Conservation (phyloP, 2,113 vertebrate genomes). For the Murina feae region DNA sequence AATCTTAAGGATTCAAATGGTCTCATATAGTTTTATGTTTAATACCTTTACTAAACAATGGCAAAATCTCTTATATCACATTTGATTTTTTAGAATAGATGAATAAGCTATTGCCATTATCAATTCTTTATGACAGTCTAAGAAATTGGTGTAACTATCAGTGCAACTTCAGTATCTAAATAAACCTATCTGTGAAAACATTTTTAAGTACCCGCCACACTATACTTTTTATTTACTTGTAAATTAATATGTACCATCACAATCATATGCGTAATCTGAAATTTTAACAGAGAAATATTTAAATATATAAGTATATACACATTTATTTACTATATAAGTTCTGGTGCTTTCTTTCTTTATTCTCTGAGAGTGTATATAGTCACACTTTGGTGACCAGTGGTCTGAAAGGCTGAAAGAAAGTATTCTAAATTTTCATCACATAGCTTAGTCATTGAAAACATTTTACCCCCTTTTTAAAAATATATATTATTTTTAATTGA, state of each 20-base stretch:
- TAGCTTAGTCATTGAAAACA: not conserved
- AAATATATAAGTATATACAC: not conserved
- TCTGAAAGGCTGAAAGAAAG: not conserved
- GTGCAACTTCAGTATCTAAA: not conserved
- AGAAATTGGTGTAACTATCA: not conserved
- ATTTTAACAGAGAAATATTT: not conserved
- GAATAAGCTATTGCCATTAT: constrained; percentile 44
- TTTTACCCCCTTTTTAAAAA: too few relatives aligned
- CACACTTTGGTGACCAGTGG: not conserved
- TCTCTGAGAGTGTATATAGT: not conserved
- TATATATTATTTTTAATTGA: too few relatives aligned
- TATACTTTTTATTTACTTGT: constrained; percentile 29
- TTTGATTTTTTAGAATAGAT: constrained; percentile 56
- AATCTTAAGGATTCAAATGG: constrained; percentile 28
- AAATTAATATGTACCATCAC: not conserved
- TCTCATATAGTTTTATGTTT: constrained; percentile 44
- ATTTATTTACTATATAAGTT: not conserved
- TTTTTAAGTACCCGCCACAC: not conserved
- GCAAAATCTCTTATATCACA: constrained; percentile 39
- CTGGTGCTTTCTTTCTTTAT: not conserved
- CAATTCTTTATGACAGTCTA: constrained; percentile 29
- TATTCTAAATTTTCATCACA: not conserved
- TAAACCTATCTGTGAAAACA: not conserved
- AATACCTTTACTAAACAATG: constrained; percentile 26
- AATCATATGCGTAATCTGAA: not conserved